These are phyloP conservation scores for Marasmarcha lunaedactyla DNA, from an alignment of 2,888 invertebrate species.

Conservation along the genomic window DNA sequence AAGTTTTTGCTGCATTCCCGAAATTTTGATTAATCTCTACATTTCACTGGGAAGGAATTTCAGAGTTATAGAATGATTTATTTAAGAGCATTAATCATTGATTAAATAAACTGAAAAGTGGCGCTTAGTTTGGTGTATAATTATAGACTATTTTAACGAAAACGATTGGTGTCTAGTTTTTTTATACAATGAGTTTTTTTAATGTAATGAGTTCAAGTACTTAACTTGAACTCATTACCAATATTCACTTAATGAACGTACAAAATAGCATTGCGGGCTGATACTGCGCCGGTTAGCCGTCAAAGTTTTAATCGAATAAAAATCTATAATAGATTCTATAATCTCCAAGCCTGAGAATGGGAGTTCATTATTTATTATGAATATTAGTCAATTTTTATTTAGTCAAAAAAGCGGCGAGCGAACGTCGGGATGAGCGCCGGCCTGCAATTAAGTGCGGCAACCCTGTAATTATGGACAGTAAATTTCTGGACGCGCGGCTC, in stretches of 20 bases:
- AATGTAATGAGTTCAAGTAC: no score
- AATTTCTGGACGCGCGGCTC: slow-evolving; percentile 76
- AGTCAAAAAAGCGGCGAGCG: slow-evolving; percentile 60
- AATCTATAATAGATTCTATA: slow-evolving; percentile 44
- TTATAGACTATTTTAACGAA: no score
- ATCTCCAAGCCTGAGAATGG: slow-evolving; percentile 43
- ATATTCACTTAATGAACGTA: no score
- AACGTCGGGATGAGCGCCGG: slow-evolving; percentile 47
- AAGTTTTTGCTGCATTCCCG: slow-evolving; percentile 50
- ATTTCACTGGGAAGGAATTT: background rate
- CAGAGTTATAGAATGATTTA: slow-evolving; percentile 8
- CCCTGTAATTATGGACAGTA: slow-evolving; percentile 89
- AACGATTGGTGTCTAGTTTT: no score
- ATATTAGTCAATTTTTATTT: slow-evolving; percentile 71
- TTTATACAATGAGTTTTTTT: no score
- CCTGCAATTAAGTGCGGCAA: slow-evolving; percentile 85
- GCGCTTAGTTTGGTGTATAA: no score
- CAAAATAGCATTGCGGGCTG: no score
- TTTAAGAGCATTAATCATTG: slow-evolving; percentile 1
- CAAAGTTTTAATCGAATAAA: slow-evolving; percentile 21
- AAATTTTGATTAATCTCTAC: slow-evolving; percentile 38
- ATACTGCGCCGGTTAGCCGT: no score
- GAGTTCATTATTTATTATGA: slow-evolving; percentile 70
- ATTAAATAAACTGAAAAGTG: no score
- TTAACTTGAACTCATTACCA: no score